Base-by-base conservation (phyloP, 2,888 invertebrate species). In the Amiota communis region DNA sequence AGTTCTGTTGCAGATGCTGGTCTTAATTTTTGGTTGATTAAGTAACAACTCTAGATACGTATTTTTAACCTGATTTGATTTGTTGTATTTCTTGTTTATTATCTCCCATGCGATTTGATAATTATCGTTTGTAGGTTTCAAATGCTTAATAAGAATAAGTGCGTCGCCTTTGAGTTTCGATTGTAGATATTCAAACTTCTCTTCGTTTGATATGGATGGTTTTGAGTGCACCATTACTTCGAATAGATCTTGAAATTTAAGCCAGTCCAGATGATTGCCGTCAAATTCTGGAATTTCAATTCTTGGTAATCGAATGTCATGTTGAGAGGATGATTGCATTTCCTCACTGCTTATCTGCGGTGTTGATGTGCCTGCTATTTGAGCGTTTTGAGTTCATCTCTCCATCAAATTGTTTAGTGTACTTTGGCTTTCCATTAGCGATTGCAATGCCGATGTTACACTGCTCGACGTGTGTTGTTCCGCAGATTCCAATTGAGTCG, bases 31-130 rank as follows among this genome's bases (percentile, higher is more conserved):
- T n/a, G n/a, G n/a, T n/a, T n/a, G n/a, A n/a, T n/a, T n/a, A n/a
- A n/a, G n/a, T n/a, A n/a, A n/a, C 9, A 77, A 49, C 49, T 71
- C 71, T 2, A 75, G 57, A 72, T 76, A 76, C 9, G 67, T 64
- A 8, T 72, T 57, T 51, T 71, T 70, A 2, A 78, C 71, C 20
- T 64, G 72, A 8, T 76, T 75, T 1, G 73, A 67, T 11, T 75
- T 72, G 15, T 76, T 74, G 17, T 73, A 78, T 46, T 75, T 78
- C 12, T 75, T 72, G 12, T 75, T 73, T n/a, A 76, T 2, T 8
- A 78, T n/a, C 1, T 74, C 49, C 76, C 76, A 78, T 4, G 78
- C 76, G 63, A 75, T 69, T 8, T 72, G 48, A 49, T 76, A 78
- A 49, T 78, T 76, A 1, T 46, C 71, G 15, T 74, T 77, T 46